Evolutionary conservation across 2,797 vertebrate genomes (phyloP), one percentile per base, ranked within the genome.

Genomic region (Anomalospiza imberbis): DNA sequence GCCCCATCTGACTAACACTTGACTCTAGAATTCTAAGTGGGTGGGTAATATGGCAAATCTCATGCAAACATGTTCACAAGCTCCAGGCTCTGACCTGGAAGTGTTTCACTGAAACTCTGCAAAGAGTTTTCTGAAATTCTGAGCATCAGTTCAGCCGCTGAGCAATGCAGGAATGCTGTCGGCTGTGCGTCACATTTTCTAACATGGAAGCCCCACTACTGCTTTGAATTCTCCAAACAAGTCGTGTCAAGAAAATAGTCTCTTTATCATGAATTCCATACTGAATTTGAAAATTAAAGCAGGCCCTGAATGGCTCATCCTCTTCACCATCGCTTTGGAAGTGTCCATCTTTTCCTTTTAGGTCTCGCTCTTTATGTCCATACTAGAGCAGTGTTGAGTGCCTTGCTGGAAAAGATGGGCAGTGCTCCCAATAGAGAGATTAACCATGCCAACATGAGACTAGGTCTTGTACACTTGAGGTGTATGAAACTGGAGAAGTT

Each of bases 21-120:
- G 84, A 94, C 53, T 88, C 15, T 17, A 91, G 63, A 62, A 74
- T 79, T 89, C 84, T 76, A 91, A 91, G 60, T 92, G 75, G 55
- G 81, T 79, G 87, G 63, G 48, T 91, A 92, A 96, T 73, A 77
- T 92, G 91, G 48, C 80, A 93, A 95, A 93, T 79, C 84, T 74
- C n/a, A 90, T 17, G 55, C 83, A 89, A 84, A 81, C 60, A 81
- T 29, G 60, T 85, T 95, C 50, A 66, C 53, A 93, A 61, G 57
- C 71, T 91, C 48, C 77, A 94, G 83, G 77, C 62, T 88, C 53
- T 89, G 77, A 95, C 65, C 86, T 96, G 77, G 60, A 91, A 92
- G 84, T n/a, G 9, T 79, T 92, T 91, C 61, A 85, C 55, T 61
- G 50, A 89, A 91, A 66, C 15, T 89, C 68, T 83, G 81, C 72